A percentile compares a stretch with the other conserved stretches of the same genome.
phyloP scores from a whole-genome alignment of 1,140 invertebrate species.

The Drosophila seguyi region DNA sequence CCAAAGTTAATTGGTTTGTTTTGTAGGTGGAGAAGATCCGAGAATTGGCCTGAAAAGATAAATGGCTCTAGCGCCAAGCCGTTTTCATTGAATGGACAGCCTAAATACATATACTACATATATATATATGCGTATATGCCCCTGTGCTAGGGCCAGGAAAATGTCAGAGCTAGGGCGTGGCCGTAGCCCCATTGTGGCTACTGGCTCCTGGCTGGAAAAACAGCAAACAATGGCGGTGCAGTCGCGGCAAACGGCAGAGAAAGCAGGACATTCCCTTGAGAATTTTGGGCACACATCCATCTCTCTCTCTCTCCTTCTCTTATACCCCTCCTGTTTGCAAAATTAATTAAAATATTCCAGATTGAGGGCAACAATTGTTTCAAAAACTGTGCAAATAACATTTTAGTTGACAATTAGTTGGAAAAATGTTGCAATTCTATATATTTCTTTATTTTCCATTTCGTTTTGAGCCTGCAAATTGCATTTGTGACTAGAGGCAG shows the following conservation, averaged over 20 bases:
- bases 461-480: slow-evolving; percentile 9
- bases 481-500: slow-evolving; percentile 1
- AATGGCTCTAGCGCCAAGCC: slow-evolving; percentile 11
- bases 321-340: slow-evolving; percentile 41
- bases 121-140: slow-evolving; percentile 5
- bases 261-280: slow-evolving; percentile 26
- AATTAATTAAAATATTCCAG: slow-evolving; percentile 65
- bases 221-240: slow-evolving; percentile 34
- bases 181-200: slow-evolving; percentile 31
- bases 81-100: slow-evolving; percentile 27
- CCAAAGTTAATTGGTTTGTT: slow-evolving; percentile 76
- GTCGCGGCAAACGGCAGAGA: not conserved
- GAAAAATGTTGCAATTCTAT: not conserved
- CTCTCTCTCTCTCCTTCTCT: not conserved
- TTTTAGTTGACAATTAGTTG: slow-evolving; percentile 48
- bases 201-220: slow-evolving; percentile 14
- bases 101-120: not conserved
- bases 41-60: slow-evolving; percentile 66
- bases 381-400: slow-evolving; percentile 56
- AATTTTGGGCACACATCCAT: slow-evolving; percentile 36
- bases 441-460: not conserved
- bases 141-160: slow-evolving; percentile 16
- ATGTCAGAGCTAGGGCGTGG: slow-evolving; percentile 66
- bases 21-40: slow-evolving; percentile 61
- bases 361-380: slow-evolving; percentile 31